Evolutionary conservation across 37 sponge, comb jelly and placozoan genomes (phyloP), one percentile per base, ranked within the genome.

Genomic region (Theonella swinhoei): DNA sequence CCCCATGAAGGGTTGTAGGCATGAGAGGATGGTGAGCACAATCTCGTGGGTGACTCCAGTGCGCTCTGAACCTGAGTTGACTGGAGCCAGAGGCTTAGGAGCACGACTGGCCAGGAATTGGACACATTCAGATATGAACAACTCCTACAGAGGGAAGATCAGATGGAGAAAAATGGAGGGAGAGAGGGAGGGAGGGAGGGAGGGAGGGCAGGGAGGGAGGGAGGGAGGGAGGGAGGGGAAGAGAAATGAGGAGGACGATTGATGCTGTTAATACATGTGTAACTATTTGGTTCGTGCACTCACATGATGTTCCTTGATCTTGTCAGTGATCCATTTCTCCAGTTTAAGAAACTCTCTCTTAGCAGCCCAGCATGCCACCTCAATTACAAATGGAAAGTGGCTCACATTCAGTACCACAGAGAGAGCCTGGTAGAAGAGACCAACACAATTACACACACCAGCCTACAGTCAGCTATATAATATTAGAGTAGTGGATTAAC

Each of bases 241-340:
- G 66, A 11, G n/a, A n/a, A n/a, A n/a, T n/a, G n/a, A n/a, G n/a
- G n/a, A n/a, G n/a, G n/a, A n/a, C n/a, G n/a, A n/a, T n/a, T n/a
- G n/a, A n/a, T n/a, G n/a, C n/a, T n/a, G n/a, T n/a, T n/a, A n/a
- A n/a, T n/a, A n/a, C n/a, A n/a, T n/a, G n/a, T n/a, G n/a, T n/a
- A n/a, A n/a, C n/a, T n/a, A n/a, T n/a, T n/a, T n/a, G n/a, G n/a
- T n/a, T n/a, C 9, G 37, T 25, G 24, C 32, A 34, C 80, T 39
- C 38, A 95, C 95, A 89, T 96, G 93, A 41, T 93, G 90, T 28
- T 85, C 89, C 69, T 88, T 82, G 65, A 96, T 70, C 81, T 91
- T 95, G 62, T 99, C 99, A 25, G 78, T 62, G 38, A 97, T 42
- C 99, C 99, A 99, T 70, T 89, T 96, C 87, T 99, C 99, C 67